Evolutionary conservation across 2,888 invertebrate genomes (phyloP), one percentile per base, ranked within the genome.

Genomic region (Drosophila phalerata): DNA sequence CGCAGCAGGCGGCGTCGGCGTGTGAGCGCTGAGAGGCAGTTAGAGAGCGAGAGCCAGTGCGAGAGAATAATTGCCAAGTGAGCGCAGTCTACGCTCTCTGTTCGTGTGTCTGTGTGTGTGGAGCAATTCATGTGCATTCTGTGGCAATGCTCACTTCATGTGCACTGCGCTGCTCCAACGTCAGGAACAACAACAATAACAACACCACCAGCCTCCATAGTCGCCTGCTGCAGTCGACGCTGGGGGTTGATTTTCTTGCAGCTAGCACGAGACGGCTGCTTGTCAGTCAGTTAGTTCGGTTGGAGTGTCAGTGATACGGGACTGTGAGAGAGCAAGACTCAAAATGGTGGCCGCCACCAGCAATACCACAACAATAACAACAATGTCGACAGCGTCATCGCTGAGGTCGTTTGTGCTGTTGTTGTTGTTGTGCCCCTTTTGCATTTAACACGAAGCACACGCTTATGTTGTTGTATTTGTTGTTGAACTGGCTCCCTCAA

Each of bases 271-370:
- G 69, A 68, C 62, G 76, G 63, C 76, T 77, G 76, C 77, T 77
- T 73, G 73, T 65, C 76, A 79, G 77, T 74, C 70, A 77, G 77
- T 75, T 69, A 61, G 73, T 66, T 77, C 43, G 53, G 67, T 32
- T 51, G 5, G 55, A 25, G 64, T 51, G 71, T 53, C 71, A 62
- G 77, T 51, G 47, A 40, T 63, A 43, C 43, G 42, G 58, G 51
- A 67, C 73, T 61, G 73, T 63, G 77, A 85, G 73, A 64, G 65
- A 75, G 80, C 52, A 58, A 80, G 85, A 72, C 87, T 79, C 83
- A 87, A 84, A 85, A 84, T 84, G 84, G 88, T 87, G 75, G 88
- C 84, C 80, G 79, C 74, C 85, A 79, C 65, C 83, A 79, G 75
- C 84, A 69, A 71, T 75, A 75, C 79, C 79, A 75, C 74, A 73